Evolutionary conservation across 2,888 invertebrate species (phyloP).

Genomic region (Nomada fucata): DNA sequence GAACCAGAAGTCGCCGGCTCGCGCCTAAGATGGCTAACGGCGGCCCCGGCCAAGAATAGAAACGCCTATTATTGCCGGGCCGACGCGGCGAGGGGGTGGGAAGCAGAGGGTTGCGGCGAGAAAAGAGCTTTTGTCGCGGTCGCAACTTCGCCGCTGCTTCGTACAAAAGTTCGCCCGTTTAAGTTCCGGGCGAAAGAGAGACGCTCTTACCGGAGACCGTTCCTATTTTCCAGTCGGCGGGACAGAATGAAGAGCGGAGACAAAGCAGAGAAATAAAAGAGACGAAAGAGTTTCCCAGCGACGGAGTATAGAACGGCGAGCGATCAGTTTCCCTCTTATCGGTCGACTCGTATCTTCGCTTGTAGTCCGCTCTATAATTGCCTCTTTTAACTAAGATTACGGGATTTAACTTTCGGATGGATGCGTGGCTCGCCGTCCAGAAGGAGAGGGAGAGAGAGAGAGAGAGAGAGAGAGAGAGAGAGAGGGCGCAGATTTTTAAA

Average conservation of each 20-base stretch:
- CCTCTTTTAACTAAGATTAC: constrained; percentile 83
- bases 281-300: background rate
- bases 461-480: background rate
- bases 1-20: constrained; percentile 61
- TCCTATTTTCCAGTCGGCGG: constrained; percentile 50
- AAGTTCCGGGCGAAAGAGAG: constrained; percentile 38
- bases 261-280: constrained; percentile 5
- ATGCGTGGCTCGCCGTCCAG: constrained; percentile 39
- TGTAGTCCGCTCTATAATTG: constrained; percentile 80
- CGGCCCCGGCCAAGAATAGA: constrained; percentile 63
- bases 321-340: constrained; percentile 80
- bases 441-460: background rate
- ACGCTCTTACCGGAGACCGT: constrained; percentile 45
- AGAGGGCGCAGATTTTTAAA: constrained; percentile 78
- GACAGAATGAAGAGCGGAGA: constrained; percentile 30
- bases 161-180: constrained; percentile 56
- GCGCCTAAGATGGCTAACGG: constrained; percentile 66
- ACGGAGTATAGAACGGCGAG: constrained; percentile 38
- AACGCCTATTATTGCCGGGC: constrained; percentile 64
- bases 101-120: constrained; percentile 36
- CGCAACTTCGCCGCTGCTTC: constrained; percentile 35
- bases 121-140: constrained; percentile 55
- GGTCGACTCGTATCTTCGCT: constrained; percentile 76
- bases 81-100: constrained; percentile 21
- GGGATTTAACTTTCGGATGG: constrained; percentile 77